Percentiles rank a stretch among this genome's conserved stretches.
Evolutionary conservation across 1,140 invertebrate species (phyloP).

Genomic region (Fopius arisanus): DNA sequence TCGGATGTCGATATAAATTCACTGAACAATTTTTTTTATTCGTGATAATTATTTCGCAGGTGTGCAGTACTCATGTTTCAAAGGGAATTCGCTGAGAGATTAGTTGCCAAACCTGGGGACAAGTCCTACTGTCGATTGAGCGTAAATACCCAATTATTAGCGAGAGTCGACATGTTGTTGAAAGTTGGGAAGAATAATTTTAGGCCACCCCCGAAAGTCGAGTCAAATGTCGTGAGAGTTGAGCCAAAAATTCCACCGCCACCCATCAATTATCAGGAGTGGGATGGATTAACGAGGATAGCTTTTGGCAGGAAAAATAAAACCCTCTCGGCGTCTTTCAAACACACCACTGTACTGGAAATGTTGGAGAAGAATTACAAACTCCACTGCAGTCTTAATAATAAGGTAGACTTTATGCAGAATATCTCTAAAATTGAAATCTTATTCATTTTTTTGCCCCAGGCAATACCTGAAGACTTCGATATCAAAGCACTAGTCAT

Average conservation of each 20-base stretch:
- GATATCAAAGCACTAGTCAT: constrained; percentile 87
- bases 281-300: constrained; percentile 96
- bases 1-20: too few relatives aligned
- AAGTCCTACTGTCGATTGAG: constrained; percentile 97
- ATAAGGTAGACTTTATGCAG: too few relatives aligned
- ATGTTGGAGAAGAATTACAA: constrained; percentile 93
- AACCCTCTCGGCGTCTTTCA: constrained; percentile 86
- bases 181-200: constrained; percentile 99
- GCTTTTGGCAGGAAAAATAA: constrained; percentile 97
- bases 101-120: constrained; percentile 96
- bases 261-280: constrained; percentile 95
- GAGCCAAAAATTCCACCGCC: constrained; percentile 97
- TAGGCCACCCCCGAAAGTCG: constrained; percentile 96
- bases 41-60: constrained; percentile 64
- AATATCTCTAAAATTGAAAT: too few relatives aligned
- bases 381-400: constrained; percentile 85
- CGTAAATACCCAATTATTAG: constrained; percentile 95
- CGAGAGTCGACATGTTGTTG: constrained; percentile 96
- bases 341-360: constrained; percentile 82
- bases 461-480: constrained; percentile 83
- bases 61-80: constrained; percentile 99
- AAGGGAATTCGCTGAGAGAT: constrained; percentile 95
- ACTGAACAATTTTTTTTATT: too few relatives aligned
- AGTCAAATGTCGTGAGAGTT: constrained; percentile 97
- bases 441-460: constrained; percentile 57